Evolutionary conservation across 1,140 invertebrate genomes (phyloP).

Genomic region (Pinna nobilis): DNA sequence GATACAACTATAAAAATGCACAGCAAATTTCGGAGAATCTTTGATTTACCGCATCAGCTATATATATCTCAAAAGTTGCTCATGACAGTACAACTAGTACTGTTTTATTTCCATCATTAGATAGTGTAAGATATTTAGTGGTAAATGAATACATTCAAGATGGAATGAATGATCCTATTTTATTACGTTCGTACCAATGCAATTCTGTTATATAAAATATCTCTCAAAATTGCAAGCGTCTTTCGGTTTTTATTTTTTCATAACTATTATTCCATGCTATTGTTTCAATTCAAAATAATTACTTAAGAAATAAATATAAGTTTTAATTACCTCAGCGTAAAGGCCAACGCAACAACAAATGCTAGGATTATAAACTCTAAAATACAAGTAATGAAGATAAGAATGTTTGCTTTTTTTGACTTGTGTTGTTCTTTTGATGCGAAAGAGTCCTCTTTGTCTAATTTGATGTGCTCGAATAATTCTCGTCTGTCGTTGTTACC

Average conservation of each 20-base stretch:
- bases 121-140: too few relatives aligned
- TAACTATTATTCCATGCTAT: not conserved
- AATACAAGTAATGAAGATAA: slow-evolving; percentile 54
- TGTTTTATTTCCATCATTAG: too few relatives aligned
- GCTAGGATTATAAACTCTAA: slow-evolving; percentile 56
- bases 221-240: not conserved
- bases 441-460: too few relatives aligned
- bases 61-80: not conserved
- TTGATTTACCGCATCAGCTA: not conserved
- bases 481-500: too few relatives aligned
- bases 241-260: slow-evolving; percentile 7
- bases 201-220: too few relatives aligned
- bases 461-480: too few relatives aligned
- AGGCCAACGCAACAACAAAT: slow-evolving; percentile 53
- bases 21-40: too few relatives aligned
- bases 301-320: not conserved
- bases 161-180: too few relatives aligned
- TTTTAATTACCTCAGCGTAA: slow-evolving; percentile 54
- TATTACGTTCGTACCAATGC: not conserved
- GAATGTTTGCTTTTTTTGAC: slow-evolving; percentile 6
- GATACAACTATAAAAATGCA: too few relatives aligned
- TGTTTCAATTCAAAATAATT: not conserved
- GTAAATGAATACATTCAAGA: too few relatives aligned
- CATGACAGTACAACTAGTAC: too few relatives aligned
- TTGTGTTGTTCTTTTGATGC: too few relatives aligned